These are phyloP conservation scores for Pagetopsis macropterus DNA, from an alignment of 2,797 vertebrate species.

Conservation along the genomic window DNA sequence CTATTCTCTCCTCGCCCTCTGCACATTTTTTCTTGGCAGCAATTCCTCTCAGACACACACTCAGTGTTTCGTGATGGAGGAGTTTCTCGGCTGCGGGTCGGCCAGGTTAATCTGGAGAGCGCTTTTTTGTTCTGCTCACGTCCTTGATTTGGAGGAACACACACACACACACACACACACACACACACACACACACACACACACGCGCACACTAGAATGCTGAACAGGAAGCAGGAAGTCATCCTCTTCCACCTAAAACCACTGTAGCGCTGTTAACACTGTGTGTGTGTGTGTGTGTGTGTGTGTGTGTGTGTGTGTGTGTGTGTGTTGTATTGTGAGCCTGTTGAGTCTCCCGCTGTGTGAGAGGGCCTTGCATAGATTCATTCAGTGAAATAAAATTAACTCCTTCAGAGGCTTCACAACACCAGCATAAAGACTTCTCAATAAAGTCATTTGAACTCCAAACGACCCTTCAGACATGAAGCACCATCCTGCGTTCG, in stretches of 20 bases:
- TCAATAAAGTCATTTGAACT: not conserved
- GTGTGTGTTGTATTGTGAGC: slow-evolving; percentile 6
- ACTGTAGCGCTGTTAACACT: too few relatives aligned
- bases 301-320: not conserved
- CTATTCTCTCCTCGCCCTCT: not conserved
- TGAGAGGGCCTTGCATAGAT: not conserved
- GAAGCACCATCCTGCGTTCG: not conserved
- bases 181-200: not conserved
- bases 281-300: not conserved
- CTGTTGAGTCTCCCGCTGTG: slow-evolving; percentile 11
- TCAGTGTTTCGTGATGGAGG: slow-evolving; percentile 32
- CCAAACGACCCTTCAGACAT: not conserved
- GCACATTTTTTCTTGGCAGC: slow-evolving; percentile 35
- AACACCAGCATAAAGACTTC: not conserved
- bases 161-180: slow-evolving; percentile 15
- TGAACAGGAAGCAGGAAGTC: slow-evolving; percentile 46
- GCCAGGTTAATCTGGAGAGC: slow-evolving; percentile 64
- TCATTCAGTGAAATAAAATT: not conserved
- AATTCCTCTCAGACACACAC: slow-evolving; percentile 49
- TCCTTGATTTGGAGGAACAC: slow-evolving; percentile 56
- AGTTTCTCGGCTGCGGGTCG: slow-evolving; percentile 46
- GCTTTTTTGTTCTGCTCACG: slow-evolving; percentile 27
- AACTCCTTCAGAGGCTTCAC: slow-evolving; percentile 3
- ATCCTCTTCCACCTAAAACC: slow-evolving; percentile 11
- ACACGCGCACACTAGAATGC: slow-evolving; percentile 19